phyloP scores from a whole-genome alignment of 2,888 invertebrate genomes.

The Eudemis profundana region DNA sequence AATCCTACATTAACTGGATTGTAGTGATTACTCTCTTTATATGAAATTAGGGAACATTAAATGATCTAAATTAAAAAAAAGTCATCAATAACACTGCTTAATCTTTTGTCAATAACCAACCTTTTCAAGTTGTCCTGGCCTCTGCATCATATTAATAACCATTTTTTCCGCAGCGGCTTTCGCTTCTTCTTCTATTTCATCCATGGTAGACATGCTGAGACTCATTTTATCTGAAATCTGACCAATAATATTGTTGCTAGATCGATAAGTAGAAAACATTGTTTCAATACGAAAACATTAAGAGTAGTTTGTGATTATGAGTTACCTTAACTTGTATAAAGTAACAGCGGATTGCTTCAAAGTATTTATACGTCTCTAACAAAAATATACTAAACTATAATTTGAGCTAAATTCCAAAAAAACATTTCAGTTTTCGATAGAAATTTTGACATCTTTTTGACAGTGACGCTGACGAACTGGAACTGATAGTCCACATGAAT shows the following conservation, averaged over 20 bases:
- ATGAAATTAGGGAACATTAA: too few species aligned
- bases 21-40: too few species aligned
- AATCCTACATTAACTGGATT: too few species aligned
- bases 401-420: too few species aligned
- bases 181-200: conserved; percentile 91
- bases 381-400: neutral
- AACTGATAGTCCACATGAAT: too few species aligned
- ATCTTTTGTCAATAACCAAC: conserved; percentile 61
- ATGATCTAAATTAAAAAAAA: too few species aligned
- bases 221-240: conserved; percentile 20
- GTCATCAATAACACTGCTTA: neutral
- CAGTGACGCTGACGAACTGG: neutral
- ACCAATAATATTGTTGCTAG: neutral
- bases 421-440: too few species aligned
- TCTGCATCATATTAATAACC: conserved; percentile 96
- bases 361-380: neutral
- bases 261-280: too few species aligned
- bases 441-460: neutral
- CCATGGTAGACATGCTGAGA: conserved; percentile 79
- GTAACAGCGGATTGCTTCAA: neutral
- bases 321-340: neutral
- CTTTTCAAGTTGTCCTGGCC: conserved; percentile 98
- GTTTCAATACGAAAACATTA: too few species aligned
- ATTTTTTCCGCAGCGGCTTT: conserved; percentile 92
- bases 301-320: too few species aligned